Base-by-base conservation (phyloP, 2,113 vertebrate species). In the Nymphicus hollandicus region DNA sequence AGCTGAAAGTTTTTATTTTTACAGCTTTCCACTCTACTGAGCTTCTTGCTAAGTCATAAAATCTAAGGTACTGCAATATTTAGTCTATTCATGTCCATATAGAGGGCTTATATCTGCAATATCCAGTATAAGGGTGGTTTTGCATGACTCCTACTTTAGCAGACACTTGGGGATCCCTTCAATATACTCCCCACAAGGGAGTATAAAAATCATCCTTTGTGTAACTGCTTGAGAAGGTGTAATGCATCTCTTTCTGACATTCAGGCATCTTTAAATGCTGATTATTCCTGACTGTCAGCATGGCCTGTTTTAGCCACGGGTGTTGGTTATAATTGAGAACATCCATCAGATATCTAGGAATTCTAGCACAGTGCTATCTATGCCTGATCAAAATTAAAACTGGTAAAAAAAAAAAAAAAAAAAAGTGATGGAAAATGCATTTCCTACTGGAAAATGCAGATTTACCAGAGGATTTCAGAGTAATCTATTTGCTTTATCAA, bases 1-100 rank as follows among this genome's bases (percentile, higher is more conserved):
- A 91, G 85, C 87, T 80, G 71, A 81, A 96, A 91, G 85, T 14
- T 93, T 95, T 95, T 95, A 86, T 88, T 96, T 94, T 94, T 95
- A 96, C 46, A 70, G 87, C 85, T 93, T 96, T 97, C 81, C 79
- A 83, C 71, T 95, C 79, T 89, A 53, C 71, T 89, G 94, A 91
- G 20, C 79, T 80, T 82, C 87, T 94, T 78, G 37, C 58, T 72
- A 77, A 89, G 85, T 93, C 85, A 89, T 94, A 95, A 96, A 97
- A 86, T 37, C 64, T 65, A 66, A 93, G 64, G 28, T 27, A 58
- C 46, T 83, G 82, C 58, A 88, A 68, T 91, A 94, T 96, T 94
- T 87, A 94, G 85, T 69, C 85, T 66, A 27, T 66, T 88, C 46
- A 27, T 88, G 81, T 50, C 71, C 31, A 22, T 82, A 81, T 11